Evolutionary conservation across 1,140 invertebrate genomes (phyloP), one percentile per base, ranked within the genome.

Genomic region (Cotesia typhae): DNA sequence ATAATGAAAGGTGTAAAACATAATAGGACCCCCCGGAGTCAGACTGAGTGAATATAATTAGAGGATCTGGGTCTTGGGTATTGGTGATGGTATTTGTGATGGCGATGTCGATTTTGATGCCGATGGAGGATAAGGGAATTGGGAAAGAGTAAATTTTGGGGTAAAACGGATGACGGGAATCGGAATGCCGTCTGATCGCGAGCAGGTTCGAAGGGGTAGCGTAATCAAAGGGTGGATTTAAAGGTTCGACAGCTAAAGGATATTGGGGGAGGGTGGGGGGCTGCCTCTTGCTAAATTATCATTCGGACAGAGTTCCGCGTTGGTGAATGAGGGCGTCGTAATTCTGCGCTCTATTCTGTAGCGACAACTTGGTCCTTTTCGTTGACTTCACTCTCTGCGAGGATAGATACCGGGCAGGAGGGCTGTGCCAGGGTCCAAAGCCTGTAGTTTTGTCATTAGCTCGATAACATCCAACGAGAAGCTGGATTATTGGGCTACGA

Each of bases 371-470:
- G 82, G 41, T 78, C 77, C 77, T 75, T 69, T 47, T 47, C 41
- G 41, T 47, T 47, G 41, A 47, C 41, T 47, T 47, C 41, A 47
- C 41, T 47, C 38, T 2, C 6, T 10, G 6, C 41, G 4, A 47
- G 6, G 9, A 10, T 47, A 9, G 41, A 47, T 47, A 47, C 7
- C 41, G 10, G 41, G 10, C 10, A 47, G 41, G 6, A 47, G 6
- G 41, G 41, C 6, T 6, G 41, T 63, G 17, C 47, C 37, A 70
- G 17, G 61, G 6, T 59, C 57, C 81, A 80, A 79, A 81, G 82
- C 83, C 85, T 87, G 84, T 87, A 87, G 85, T 87, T 87, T 87
- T 86, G 85, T 86, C 84, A 86, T 87, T 87, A 87, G 84, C 81
- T 70, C 84, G 82, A 86, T 85, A 86, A 82, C 83, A 78, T 82